Percentiles rank a stretch among this genome's conserved stretches.
Evolutionary conservation across 2,888 invertebrate species (phyloP).

Genomic region (Cataglyphis cursor): DNA sequence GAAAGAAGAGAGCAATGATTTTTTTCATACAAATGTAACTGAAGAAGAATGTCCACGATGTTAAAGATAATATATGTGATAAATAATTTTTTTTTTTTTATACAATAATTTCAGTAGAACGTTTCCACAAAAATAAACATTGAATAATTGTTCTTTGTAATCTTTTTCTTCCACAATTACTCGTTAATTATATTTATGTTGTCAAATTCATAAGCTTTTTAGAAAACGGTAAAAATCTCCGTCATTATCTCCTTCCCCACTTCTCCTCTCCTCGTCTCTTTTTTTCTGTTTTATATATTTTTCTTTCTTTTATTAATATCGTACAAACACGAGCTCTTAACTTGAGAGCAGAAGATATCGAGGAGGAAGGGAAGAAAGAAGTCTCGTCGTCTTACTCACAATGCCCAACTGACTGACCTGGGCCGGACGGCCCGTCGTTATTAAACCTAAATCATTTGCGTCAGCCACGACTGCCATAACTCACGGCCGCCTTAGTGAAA

Average conservation of each 20-base stretch:
- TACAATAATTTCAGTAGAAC: neutral
- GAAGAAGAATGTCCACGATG: neutral
- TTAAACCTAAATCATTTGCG: slow-evolving; percentile 86
- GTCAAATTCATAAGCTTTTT: neutral
- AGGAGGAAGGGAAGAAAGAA: slow-evolving; percentile 31
- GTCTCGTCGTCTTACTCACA: slow-evolving; percentile 74
- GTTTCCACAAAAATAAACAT: neutral
- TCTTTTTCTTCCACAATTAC: neutral
- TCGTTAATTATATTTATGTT: neutral
- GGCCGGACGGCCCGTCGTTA: slow-evolving; percentile 82
- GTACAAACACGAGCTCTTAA: slow-evolving; percentile 39
- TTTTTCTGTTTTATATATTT: neutral
- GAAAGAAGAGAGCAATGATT: neutral
- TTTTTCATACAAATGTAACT: neutral
- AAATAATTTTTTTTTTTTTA: neutral
- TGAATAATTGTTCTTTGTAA: neutral
- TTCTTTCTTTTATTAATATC: slow-evolving; percentile 11
- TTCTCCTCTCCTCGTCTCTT: neutral
- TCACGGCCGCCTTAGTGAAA: slow-evolving; percentile 83
- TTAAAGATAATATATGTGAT: neutral
- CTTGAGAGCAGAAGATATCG: slow-evolving; percentile 58
- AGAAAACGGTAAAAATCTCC: neutral
- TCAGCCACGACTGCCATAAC: slow-evolving; percentile 84
- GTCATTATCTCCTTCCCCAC: neutral
- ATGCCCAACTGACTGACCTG: slow-evolving; percentile 85